Evolutionary conservation across 37 sponge, comb jelly and placozoan genomes (phyloP).

Genomic region (Mnemiopsis leidyi): DNA sequence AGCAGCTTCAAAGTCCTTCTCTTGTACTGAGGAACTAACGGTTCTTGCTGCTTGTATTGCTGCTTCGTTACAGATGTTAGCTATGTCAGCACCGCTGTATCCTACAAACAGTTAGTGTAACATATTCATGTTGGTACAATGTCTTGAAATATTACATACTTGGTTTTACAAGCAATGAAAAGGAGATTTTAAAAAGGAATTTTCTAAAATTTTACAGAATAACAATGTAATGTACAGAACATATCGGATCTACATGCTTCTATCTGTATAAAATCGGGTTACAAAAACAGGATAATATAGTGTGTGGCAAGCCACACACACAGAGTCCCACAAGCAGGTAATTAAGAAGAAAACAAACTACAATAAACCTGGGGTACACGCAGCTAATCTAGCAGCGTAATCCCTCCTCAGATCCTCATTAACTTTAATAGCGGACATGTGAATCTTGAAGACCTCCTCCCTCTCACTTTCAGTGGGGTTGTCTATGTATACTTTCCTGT

Average conservation of each 20-base stretch:
- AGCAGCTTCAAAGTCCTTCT: conserved; percentile 33
- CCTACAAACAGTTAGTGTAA: conserved; percentile 6
- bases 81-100: conserved; percentile 35
- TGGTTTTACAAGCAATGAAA: too few species aligned
- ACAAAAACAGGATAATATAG: too few species aligned
- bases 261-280: too few species aligned
- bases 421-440: neutral
- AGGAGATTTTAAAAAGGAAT: too few species aligned
- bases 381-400: conserved; percentile 7
- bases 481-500: conserved; percentile 47
- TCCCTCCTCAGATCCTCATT: neutral
- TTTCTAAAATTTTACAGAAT: too few species aligned
- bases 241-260: too few species aligned
- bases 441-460: conserved; percentile 37
- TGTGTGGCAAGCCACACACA: too few species aligned
- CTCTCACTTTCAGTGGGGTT: conserved; percentile 15
- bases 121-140: neutral
- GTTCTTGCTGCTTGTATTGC: conserved; percentile 16
- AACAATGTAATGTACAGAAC: too few species aligned
- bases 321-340: too few species aligned
- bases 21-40: neutral
- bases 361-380: conserved; percentile 13
- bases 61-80: conserved; percentile 57
- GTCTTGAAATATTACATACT: neutral
- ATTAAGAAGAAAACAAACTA: neutral